A percentile compares a stretch with the other conserved stretches of the same genome.
Evolutionary conservation across 2,797 vertebrate genomes (phyloP).

Genomic region (Pangasius krempfi): DNA sequence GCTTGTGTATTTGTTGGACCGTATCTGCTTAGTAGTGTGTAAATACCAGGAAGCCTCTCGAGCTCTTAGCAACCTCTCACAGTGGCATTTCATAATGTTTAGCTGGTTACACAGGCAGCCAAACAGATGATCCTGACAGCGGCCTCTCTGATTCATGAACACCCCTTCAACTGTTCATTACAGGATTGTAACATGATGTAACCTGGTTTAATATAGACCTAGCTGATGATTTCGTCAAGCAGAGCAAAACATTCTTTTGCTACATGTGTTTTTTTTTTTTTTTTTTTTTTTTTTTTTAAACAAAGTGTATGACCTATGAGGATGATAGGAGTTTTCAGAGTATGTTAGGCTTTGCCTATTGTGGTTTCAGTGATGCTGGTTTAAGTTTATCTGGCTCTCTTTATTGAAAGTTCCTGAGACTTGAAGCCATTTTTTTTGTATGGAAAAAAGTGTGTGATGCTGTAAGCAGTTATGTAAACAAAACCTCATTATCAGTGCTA

Average conservation of each 20-base stretch:
- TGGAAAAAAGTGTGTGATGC: neutral
- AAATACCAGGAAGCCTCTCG: constrained; percentile 4
- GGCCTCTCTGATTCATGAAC: constrained; percentile 28
- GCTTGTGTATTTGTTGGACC: constrained; percentile 10
- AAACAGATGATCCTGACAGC: constrained; percentile 41
- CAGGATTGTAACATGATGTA: constrained; percentile 11
- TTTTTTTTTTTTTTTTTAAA: too few relatives aligned
- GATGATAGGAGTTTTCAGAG: neutral
- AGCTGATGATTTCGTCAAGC: neutral
- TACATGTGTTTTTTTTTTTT: neutral
- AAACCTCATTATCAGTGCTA: neutral
- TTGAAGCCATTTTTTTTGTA: neutral
- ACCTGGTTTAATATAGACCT: constrained; percentile 2
- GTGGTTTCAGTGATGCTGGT: neutral
- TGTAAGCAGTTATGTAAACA: neutral
- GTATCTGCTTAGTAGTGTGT: constrained; percentile 10
- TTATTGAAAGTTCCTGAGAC: neutral
- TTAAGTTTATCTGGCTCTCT: neutral
- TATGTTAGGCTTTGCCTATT: neutral
- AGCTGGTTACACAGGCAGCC: constrained; percentile 32
- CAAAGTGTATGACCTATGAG: neutral
- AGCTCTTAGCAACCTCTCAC: constrained; percentile 37
- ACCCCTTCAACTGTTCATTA: constrained; percentile 17
- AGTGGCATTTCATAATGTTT: constrained; percentile 40
- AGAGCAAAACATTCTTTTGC: neutral